A percentile compares a stretch with the other conserved stretches of the same genome.
These are phyloP conservation scores for Himantopus leucocephalus DNA, from an alignment of 2,113 vertebrate genomes.

Conservation along the genomic window DNA sequence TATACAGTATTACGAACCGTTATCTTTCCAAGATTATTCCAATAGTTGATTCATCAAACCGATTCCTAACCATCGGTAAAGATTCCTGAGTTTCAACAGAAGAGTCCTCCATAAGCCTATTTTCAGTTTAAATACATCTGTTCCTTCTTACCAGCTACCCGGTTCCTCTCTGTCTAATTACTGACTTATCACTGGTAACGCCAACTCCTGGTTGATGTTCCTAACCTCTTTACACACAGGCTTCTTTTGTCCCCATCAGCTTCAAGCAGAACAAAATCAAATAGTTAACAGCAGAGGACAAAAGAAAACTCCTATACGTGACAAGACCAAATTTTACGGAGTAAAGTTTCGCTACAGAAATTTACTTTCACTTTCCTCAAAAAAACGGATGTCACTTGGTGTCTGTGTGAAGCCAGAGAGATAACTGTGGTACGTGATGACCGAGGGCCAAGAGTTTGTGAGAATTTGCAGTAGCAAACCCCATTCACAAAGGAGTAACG, in stretches of 20 bases:
- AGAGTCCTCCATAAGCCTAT: neutral
- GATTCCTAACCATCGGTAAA: fast-evolving
- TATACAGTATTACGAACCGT: fast-evolving
- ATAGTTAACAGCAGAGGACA: neutral
- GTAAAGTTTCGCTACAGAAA: neutral
- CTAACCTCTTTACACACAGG: neutral
- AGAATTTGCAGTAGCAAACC: neutral
- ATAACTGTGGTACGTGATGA: fast-evolving
- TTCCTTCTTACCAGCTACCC: neutral
- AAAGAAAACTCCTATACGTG: fast-evolving
- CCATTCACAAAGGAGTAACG: neutral
- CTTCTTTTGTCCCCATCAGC: neutral
- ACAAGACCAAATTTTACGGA: neutral
- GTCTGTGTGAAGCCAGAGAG: neutral
- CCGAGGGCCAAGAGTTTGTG: fast-evolving
- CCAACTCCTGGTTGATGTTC: neutral
- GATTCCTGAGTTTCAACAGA: neutral
- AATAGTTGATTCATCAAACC: neutral
- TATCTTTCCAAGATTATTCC: neutral
- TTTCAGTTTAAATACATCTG: neutral
- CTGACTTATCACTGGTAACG: neutral
- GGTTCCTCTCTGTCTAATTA: neutral
- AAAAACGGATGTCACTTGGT: neutral
- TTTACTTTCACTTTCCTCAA: neutral
- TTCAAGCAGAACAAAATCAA: neutral